These are phyloP conservation scores for Tyrannus savana DNA, from an alignment of 2,113 vertebrate genomes.

Conservation along the genomic window DNA sequence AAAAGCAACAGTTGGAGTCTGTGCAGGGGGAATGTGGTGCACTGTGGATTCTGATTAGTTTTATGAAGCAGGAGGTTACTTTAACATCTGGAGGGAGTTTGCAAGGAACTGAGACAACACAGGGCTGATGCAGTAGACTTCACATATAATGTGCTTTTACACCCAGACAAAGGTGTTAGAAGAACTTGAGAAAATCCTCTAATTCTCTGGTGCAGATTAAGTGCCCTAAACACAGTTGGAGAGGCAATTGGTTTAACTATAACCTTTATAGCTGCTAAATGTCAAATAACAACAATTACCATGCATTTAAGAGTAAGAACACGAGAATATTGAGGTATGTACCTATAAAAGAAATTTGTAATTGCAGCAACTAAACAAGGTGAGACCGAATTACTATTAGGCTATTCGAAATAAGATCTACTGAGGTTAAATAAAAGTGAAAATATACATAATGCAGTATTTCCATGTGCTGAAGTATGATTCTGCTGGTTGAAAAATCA, in stretches of 20 bases:
- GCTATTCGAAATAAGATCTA: background rate
- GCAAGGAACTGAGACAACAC: background rate
- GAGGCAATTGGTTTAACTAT: background rate
- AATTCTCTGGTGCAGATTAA: background rate
- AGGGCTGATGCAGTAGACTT: background rate
- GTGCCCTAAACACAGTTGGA: background rate
- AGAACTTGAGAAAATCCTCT: slow-evolving; percentile 6
- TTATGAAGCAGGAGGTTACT: slow-evolving; percentile 7
- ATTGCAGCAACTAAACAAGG: background rate
- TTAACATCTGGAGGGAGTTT: slow-evolving; percentile 41
- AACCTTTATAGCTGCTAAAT: background rate
- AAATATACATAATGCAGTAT: background rate
- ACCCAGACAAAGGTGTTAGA: background rate
- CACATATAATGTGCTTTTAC: background rate
- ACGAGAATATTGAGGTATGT: background rate
- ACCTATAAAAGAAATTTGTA: background rate
- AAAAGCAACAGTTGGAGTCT: slow-evolving; percentile 22
- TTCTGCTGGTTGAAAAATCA: background rate
- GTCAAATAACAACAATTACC: background rate
- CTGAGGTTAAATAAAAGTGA: background rate
- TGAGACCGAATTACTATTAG: background rate
- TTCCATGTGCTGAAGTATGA: background rate
- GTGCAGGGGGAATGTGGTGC: background rate
- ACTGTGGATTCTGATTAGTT: slow-evolving; percentile 15
- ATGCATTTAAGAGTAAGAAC: background rate